Evolutionary conservation across 2,888 invertebrate species (phyloP).

Genomic region (Lordiphosa fenestrarum): DNA sequence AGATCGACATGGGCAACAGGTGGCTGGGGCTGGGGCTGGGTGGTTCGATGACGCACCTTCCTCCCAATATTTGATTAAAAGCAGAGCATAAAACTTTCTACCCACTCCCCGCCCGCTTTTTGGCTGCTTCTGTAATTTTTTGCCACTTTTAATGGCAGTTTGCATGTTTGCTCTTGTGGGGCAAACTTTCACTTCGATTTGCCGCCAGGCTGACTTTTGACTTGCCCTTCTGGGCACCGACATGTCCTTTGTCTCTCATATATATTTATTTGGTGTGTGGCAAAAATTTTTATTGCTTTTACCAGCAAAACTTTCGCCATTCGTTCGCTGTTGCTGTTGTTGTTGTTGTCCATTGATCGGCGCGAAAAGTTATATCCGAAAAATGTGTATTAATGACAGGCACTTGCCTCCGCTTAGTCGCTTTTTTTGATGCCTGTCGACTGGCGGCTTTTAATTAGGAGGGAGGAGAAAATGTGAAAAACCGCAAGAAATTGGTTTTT

Average conservation of each 20-base stretch:
- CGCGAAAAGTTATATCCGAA: constrained; percentile 2
- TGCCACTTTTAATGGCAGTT: constrained; percentile 71
- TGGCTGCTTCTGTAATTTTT: constrained; percentile 44
- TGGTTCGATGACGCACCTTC: constrained; percentile 1
- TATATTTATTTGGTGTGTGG: constrained; percentile 11
- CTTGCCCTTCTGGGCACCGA: constrained; percentile 16
- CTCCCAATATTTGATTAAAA: constrained; percentile 26
- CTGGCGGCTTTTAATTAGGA: constrained; percentile 42
- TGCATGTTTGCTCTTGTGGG: constrained; percentile 34
- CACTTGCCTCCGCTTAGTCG: constrained; percentile 1
- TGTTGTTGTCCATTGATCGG: constrained; percentile 57
- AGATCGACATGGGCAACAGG: neutral
- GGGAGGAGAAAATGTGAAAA: constrained; percentile 9
- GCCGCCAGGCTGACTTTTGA: constrained; percentile 64
- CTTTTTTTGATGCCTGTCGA: constrained; percentile 31
- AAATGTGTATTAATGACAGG: constrained; percentile 6
- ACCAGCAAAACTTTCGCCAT: constrained; percentile 15
- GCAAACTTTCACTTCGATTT: constrained; percentile 65
- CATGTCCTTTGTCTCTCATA: constrained; percentile 1
- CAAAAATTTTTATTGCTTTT: constrained; percentile 11
- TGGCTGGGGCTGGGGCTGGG: neutral
- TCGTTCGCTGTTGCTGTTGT: too few relatives aligned
- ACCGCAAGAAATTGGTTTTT: constrained; percentile 33
- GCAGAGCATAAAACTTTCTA: constrained; percentile 20
- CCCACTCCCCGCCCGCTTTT: constrained; percentile 7